A percentile compares a stretch with the other conserved stretches of the same genome.
These are phyloP conservation scores for Doris montereyensis DNA, from an alignment of 2,888 invertebrate genomes.

Conservation along the genomic window DNA sequence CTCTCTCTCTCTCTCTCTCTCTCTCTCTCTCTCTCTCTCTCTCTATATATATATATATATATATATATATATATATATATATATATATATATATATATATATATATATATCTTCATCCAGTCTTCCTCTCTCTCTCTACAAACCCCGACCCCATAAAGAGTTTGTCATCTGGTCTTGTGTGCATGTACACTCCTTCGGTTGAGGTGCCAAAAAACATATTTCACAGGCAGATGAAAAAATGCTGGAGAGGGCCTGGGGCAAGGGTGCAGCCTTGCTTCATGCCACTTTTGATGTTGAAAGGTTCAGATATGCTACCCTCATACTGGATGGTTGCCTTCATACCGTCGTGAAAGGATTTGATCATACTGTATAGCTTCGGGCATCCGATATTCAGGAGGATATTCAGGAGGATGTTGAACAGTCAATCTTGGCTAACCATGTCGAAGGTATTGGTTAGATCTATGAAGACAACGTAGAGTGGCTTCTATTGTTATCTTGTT, in stretches of 20 bases:
- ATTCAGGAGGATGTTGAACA: conserved; percentile 37
- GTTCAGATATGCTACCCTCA: background rate
- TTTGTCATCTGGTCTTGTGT: conserved; percentile 8
- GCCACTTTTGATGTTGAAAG: background rate
- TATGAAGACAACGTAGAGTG: conserved; percentile 45
- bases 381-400: conserved; percentile 31
- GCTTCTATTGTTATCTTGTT: conserved; percentile 38
- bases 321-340: conserved; percentile 39
- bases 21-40: conserved; percentile 13
- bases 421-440: conserved; percentile 31
- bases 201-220: background rate
- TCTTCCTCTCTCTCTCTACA: background rate
- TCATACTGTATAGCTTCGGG: conserved; percentile 30
- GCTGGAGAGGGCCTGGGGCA: background rate
- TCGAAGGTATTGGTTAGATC: conserved; percentile 44
- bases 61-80: background rate
- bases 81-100: background rate
- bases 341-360: conserved; percentile 40
- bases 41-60: too few relatives aligned
- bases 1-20: background rate
- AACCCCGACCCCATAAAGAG: background rate
- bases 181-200: conserved; percentile 5
- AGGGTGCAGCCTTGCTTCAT: background rate
- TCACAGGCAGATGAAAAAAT: background rate
- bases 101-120: too few relatives aligned